A percentile compares a stretch with the other conserved stretches of the same genome.
Conservation (phyloP, 2,888 invertebrate genomes). For the Eudasyphora cyanicolor region DNA sequence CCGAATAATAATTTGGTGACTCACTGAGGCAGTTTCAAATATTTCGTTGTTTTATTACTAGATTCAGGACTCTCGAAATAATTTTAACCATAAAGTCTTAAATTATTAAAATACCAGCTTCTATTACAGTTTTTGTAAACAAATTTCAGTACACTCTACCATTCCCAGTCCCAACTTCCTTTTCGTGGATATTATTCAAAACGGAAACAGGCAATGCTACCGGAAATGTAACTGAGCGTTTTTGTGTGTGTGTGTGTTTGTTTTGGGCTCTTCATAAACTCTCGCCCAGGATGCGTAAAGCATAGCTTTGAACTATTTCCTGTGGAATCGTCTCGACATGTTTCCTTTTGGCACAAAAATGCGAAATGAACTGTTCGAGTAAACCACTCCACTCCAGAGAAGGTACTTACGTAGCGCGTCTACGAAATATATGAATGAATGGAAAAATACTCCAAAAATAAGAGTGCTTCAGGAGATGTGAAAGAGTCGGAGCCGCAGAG, state of each 20-base stretch:
- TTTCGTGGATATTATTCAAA: constrained; percentile 38
- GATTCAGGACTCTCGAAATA: too few species aligned
- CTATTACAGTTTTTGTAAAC: too few species aligned
- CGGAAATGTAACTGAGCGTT: constrained; percentile 27
- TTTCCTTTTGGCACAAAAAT: constrained; percentile 24
- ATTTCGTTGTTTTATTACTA: too few species aligned
- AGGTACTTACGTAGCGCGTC: neutral
- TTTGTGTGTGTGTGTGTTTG: too few species aligned
- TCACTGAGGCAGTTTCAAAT: too few species aligned
- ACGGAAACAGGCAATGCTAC: constrained; percentile 44
- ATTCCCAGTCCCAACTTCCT: constrained; percentile 8
- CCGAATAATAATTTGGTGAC: too few species aligned
- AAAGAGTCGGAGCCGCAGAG: neutral
- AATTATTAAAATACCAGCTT: too few species aligned
- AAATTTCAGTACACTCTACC: too few species aligned
- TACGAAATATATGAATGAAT: neutral
- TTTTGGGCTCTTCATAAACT: too few species aligned
- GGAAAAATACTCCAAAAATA: neutral
- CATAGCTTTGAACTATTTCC: neutral
- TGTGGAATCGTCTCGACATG: constrained; percentile 8
- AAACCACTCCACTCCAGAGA: neutral
- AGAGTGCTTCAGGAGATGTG: neutral
- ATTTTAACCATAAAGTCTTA: too few species aligned
- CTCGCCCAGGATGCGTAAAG: constrained; percentile 1
- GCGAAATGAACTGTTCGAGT: neutral